Percentiles rank a stretch among this genome's conserved stretches.
Evolutionary conservation across 1,140 invertebrate genomes (phyloP).

Genomic region (Drosophila yakuba): DNA sequence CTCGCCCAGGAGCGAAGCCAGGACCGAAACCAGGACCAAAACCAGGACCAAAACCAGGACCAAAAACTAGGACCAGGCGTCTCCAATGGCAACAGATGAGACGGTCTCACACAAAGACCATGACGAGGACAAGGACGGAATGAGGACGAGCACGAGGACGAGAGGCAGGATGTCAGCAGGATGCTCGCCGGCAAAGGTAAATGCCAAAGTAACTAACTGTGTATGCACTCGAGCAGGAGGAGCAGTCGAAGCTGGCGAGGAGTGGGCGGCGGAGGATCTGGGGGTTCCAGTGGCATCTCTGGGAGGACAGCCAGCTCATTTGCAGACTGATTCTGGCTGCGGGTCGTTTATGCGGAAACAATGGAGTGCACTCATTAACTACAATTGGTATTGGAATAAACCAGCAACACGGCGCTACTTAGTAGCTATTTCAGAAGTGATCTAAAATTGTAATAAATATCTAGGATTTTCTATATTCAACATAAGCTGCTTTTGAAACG

Average conservation of each 20-base stretch:
- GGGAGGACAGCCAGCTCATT: slow-evolving; percentile 53
- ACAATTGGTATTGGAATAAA: too few species aligned
- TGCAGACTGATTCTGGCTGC: slow-evolving; percentile 20
- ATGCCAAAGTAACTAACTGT: slow-evolving; percentile 73
- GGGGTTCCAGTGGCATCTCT: slow-evolving; percentile 2
- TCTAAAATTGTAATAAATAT: too few species aligned
- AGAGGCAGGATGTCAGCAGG: slow-evolving; percentile 29
- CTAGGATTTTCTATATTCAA: too few species aligned
- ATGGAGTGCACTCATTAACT: too few species aligned
- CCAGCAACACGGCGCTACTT: too few species aligned
- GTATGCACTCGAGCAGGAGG: slow-evolving; percentile 37
- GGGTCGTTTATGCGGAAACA: slow-evolving; percentile 16
- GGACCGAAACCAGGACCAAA: neutral
- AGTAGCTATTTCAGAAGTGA: too few species aligned
- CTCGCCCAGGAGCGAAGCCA: neutral
- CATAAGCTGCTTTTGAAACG: too few species aligned
- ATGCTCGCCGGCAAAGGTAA: slow-evolving; percentile 56
- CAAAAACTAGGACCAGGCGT: slow-evolving; percentile 5
- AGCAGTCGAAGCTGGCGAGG: slow-evolving; percentile 1
- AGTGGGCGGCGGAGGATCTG: neutral
- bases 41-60: slow-evolving; percentile 1
- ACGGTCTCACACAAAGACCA: slow-evolving; percentile 16
- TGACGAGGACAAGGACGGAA: neutral
- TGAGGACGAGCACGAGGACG: neutral
- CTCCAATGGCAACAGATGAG: slow-evolving; percentile 69